phyloP scores from a whole-genome alignment of 2,113 vertebrate genomes.

The Bubo blakistoni region DNA sequence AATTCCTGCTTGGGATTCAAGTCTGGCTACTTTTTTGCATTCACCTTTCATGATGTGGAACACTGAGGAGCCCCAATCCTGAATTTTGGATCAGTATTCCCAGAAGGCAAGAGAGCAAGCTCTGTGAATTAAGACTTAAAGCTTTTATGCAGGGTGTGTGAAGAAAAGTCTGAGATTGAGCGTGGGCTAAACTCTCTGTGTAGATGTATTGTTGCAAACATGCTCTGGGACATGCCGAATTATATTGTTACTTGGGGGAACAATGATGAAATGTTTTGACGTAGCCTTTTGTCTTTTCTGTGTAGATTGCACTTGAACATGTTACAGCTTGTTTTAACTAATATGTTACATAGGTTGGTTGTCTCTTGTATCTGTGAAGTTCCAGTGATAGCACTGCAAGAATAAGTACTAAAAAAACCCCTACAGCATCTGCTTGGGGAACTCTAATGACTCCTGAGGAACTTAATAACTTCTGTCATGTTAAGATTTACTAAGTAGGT shows the following conservation, averaged over 20 bases:
- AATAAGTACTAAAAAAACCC: neutral
- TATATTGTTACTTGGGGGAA: constrained; percentile 12
- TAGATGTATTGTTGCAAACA: constrained; percentile 35
- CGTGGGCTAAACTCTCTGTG: neutral
- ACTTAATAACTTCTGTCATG: neutral
- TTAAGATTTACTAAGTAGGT: neutral
- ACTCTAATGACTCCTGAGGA: neutral
- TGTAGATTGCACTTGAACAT: constrained; percentile 13
- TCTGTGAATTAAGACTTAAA: neutral
- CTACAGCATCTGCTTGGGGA: neutral
- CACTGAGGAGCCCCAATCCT: neutral
- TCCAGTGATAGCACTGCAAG: neutral
- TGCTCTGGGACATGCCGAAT: constrained; percentile 19
- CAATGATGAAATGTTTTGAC: constrained; percentile 29
- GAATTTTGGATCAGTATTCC: neutral
- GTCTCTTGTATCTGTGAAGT: neutral
- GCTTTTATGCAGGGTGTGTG: constrained; percentile 18
- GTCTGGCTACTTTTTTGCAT: constrained; percentile 27
- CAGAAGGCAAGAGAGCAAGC: constrained; percentile 6
- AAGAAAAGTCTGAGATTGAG: constrained; percentile 18
- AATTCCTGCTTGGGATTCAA: constrained; percentile 28
- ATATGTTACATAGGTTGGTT: neutral
- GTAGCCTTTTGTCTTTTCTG: constrained; percentile 19
- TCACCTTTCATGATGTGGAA: neutral
- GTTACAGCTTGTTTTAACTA: constrained; percentile 22